phyloP scores from a whole-genome alignment of 2,797 vertebrate genomes.

The Adelosebastes latens region DNA sequence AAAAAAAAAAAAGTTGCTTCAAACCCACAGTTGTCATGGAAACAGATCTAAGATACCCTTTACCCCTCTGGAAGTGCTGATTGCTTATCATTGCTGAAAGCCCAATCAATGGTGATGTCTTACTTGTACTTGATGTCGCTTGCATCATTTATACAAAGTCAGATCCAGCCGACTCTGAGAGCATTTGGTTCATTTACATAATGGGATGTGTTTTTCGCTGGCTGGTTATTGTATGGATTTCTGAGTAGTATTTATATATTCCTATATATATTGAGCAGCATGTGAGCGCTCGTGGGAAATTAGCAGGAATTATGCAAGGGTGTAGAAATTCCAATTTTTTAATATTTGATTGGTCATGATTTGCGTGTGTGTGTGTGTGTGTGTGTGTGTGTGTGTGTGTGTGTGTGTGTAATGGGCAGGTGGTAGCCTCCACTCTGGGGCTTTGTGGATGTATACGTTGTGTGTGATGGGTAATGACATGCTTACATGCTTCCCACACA shows the following conservation, averaged over 20 bases:
- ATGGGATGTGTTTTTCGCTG: conserved; percentile 3
- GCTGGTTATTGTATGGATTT: conserved; percentile 16
- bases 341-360: conserved; percentile 48
- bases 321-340: conserved; percentile 3
- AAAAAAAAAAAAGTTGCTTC: conserved; percentile 57
- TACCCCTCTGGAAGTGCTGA: conserved; percentile 54
- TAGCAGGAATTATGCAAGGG: conserved; percentile 14
- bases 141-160: neutral
- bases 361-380: conserved; percentile 4
- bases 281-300: conserved; percentile 26
- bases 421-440: conserved; percentile 12
- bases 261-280: neutral
- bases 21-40: conserved; percentile 82
- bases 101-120: conserved; percentile 29
- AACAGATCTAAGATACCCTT: conserved; percentile 72
- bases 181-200: neutral
- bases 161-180: neutral
- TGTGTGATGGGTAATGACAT: conserved; percentile 39
- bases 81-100: conserved; percentile 57
- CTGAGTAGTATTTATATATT: neutral
- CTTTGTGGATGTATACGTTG: conserved; percentile 16
- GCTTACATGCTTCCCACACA: conserved; percentile 70
- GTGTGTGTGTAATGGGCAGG: conserved; percentile 17
- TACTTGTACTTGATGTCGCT: conserved; percentile 11
- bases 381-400: conserved; percentile 5